These are phyloP conservation scores for Catocala fraxini DNA, from an alignment of 2,888 invertebrate genomes.

Conservation along the genomic window DNA sequence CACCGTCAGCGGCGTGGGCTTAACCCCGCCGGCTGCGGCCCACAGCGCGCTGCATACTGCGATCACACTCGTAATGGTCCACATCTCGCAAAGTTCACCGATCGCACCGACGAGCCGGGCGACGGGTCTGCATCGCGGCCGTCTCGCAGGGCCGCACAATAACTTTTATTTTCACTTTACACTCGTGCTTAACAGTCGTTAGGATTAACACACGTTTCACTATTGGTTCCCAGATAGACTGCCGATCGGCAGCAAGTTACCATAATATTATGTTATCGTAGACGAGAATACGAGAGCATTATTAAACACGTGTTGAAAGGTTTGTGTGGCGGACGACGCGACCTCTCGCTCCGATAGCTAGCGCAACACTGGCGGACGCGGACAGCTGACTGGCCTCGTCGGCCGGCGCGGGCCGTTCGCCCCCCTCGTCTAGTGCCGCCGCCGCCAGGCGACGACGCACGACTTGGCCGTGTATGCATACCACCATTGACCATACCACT, in stretches of 20 bases:
- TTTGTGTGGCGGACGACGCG: conserved; percentile 40
- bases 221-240: background rate
- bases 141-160: background rate
- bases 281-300: conserved; percentile 27
- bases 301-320: conserved; percentile 65
- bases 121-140: conserved; percentile 40
- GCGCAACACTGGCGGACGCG: conserved; percentile 44
- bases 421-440: conserved; percentile 11
- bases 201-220: conserved; percentile 5
- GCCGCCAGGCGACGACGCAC: background rate
- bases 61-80: conserved; percentile 14
- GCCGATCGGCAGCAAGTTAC: background rate
- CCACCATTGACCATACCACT: too few relatives aligned
- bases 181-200: conserved; percentile 1
- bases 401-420: conserved; percentile 18
- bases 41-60: conserved; percentile 52
- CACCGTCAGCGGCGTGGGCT: conserved; percentile 62
- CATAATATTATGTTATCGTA: conserved; percentile 5
- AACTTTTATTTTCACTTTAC: conserved; percentile 5
- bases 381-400: conserved; percentile 10
- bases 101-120: conserved; percentile 39
- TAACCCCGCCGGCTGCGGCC: conserved; percentile 51
- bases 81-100: conserved; percentile 56
- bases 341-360: conserved; percentile 58
- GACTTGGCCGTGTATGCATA: background rate